phyloP scores from a whole-genome alignment of 1,140 invertebrate species.

The Megalonaias nervosa region DNA sequence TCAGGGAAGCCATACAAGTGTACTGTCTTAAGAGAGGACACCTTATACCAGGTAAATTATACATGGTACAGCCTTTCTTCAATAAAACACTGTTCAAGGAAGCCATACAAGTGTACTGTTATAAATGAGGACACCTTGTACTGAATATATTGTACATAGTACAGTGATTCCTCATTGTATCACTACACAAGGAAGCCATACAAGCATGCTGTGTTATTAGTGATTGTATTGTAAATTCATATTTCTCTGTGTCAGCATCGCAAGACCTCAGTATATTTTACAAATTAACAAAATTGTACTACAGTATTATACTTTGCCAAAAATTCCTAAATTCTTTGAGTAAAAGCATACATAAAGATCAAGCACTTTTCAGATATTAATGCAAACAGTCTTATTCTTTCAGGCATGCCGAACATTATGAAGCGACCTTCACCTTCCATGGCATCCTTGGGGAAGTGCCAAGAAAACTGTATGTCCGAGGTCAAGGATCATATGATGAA shows the following conservation, averaged over 20 bases:
- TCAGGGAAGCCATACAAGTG: no score
- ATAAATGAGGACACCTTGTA: no score
- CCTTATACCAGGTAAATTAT: no score
- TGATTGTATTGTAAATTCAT: background rate
- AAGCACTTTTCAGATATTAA: background rate
- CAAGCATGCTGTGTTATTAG: background rate
- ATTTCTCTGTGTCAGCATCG: background rate
- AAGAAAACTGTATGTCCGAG: constrained; percentile 51
- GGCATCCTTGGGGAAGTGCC: constrained; percentile 62
- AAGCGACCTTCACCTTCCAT: constrained; percentile 56
- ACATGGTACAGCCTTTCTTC: background rate
- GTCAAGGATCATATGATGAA: constrained; percentile 67
- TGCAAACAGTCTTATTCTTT: constrained; percentile 29
- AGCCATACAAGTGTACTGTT: no score
- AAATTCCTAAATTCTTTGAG: background rate
- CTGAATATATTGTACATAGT: no score
- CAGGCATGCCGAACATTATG: constrained; percentile 66
- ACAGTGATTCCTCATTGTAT: no score
- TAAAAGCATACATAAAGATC: background rate
- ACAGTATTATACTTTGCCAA: background rate
- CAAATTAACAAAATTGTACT: background rate
- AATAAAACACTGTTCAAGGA: no score
- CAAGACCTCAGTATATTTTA: background rate
- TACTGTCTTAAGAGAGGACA: background rate
- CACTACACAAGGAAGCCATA: background rate